Evolutionary conservation across 2,888 invertebrate species (phyloP), one percentile per base, ranked within the genome.

Genomic region (Ornithoptera alexandrae): DNA sequence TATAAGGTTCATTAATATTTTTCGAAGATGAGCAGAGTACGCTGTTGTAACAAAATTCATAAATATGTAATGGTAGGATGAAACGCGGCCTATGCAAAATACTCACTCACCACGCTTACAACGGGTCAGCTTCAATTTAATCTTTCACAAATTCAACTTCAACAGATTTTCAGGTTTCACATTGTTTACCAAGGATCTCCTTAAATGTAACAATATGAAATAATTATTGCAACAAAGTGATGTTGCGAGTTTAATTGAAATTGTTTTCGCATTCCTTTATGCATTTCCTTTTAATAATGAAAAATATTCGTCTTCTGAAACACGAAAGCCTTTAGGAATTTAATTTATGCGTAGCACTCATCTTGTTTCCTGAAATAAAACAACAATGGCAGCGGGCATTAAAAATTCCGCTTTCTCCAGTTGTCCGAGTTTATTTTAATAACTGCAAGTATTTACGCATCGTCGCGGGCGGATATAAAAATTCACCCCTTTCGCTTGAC

Each of bases 1-100:
- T 88, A 84, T 86, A 89, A 79, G 86, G 81, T 87, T 89, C 89
- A 90, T 91, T 91, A 91, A 91, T 91, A 85, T 91, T 91, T 88
- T 86, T 84, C 84, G 78, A 82, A 86, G 86, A 89, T 89, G 83
- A 81, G 70, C 77, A 70, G 76, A 74, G 76, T 74, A 79, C 83
- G 77, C 82, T 71, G 72, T 79, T 84, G 86, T 83, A 86, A 88
- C 87, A 87, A 84, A 86, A 80, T 87, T 92, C 91, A 92, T 92
- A 92, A 92, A 92, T 92, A 92, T 92, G 88, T 90, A 91, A 88
- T 85, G 81, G 81, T 78, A 75, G 79, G 79, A 79, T 78, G 81
- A 81, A 84, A 84, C 79, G 84, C 79, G 81, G 82, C 80, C 81
- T 83, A 87, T 86, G 86, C 86, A 84, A 88, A 89, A 86, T 83